Evolutionary conservation across 2,113 vertebrate genomes (phyloP).

Genomic region (Crypturellus undulatus): DNA sequence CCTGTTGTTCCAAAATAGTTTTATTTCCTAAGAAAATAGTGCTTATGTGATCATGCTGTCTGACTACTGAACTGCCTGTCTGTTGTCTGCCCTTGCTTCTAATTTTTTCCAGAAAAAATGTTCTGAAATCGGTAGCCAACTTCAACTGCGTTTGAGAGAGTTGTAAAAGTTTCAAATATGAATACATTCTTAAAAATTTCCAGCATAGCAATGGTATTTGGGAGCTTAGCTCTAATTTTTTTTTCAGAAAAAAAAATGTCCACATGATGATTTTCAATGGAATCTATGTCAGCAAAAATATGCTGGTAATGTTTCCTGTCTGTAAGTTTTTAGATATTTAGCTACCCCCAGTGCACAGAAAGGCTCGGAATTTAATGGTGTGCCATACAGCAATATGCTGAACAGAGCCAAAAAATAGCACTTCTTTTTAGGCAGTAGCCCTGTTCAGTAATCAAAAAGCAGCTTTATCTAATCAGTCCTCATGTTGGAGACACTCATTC

Average conservation of each 20-base stretch:
- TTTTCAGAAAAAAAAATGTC: background rate
- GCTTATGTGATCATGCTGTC: constrained; percentile 4
- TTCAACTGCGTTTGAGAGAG: background rate
- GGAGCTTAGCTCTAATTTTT: background rate
- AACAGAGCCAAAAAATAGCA: background rate
- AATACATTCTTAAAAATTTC: background rate
- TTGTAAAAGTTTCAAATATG: background rate
- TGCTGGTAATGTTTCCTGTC: background rate
- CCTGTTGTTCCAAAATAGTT: background rate
- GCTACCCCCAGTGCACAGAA: background rate
- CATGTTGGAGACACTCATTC: background rate
- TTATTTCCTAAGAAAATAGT: constrained; percentile 30
- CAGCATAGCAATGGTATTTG: background rate
- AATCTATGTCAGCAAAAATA: background rate
- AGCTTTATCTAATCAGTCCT: background rate
- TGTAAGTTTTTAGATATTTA: background rate
- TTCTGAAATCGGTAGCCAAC: background rate
- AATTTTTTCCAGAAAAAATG: background rate
- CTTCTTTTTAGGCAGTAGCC: background rate
- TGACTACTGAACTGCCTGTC: background rate
- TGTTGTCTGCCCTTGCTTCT: background rate
- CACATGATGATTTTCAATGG: background rate
- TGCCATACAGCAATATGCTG: background rate
- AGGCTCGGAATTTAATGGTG: background rate
- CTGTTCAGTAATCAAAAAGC: background rate